Percentiles rank a stretch among this genome's conserved stretches.
These are phyloP conservation scores for Procambarus virginalis DNA, from an alignment of 1,140 invertebrate genomes.

Conservation along the genomic window DNA sequence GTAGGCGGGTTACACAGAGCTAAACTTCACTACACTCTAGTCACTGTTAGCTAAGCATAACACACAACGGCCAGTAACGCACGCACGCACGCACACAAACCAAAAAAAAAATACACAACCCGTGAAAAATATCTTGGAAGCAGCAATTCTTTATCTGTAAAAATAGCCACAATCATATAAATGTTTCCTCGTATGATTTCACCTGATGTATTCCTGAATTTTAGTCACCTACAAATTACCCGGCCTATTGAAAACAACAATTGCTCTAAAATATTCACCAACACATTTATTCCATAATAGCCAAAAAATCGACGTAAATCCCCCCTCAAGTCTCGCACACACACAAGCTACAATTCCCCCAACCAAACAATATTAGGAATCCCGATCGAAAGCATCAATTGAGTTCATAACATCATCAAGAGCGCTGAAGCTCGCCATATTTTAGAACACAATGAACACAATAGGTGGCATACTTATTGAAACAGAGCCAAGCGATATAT, in stretches of 20 bases:
- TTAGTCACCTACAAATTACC: not conserved
- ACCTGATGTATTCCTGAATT: conserved; percentile 1
- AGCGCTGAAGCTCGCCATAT: not conserved
- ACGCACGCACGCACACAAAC: conserved; percentile 25
- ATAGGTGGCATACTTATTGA: not conserved
- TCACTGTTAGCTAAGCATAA: no score
- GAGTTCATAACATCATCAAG: not conserved
- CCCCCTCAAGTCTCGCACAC: not conserved
- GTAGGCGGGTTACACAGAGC: no score
- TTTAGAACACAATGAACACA: not conserved
- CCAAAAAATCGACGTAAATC: not conserved
- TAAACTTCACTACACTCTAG: no score
- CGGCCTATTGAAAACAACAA: not conserved
- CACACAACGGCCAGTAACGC: conserved; percentile 30
- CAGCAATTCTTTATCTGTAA: conserved; percentile 2
- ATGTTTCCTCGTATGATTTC: not conserved
- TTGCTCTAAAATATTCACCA: conserved; percentile 4
- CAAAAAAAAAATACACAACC: not conserved
- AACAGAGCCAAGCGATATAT: not conserved
- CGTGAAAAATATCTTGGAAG: not conserved
- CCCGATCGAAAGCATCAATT: not conserved
- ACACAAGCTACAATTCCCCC: not conserved
- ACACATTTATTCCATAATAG: not conserved
- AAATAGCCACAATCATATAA: conserved; percentile 4
- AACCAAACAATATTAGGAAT: not conserved